phyloP scores from a whole-genome alignment of 2,888 invertebrate genomes.

The Molanna angustata region DNA sequence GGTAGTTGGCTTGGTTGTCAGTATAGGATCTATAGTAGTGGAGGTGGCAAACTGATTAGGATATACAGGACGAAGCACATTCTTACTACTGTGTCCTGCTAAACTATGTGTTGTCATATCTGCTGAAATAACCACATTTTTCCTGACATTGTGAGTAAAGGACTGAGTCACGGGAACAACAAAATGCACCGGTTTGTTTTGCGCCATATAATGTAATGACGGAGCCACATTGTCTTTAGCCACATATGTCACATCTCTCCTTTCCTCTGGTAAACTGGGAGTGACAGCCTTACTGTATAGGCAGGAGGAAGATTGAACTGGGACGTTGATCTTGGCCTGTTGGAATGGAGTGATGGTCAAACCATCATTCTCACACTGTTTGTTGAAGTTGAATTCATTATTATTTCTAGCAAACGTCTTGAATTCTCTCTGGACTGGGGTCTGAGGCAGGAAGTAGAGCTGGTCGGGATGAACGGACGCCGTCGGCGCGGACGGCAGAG shows the following conservation, averaged over 20 bases:
- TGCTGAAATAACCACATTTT: conserved; percentile 48
- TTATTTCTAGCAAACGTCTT: conserved; percentile 6
- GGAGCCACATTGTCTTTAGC: conserved; percentile 36
- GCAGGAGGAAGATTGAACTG: neutral
- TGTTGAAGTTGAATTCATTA: conserved; percentile 12
- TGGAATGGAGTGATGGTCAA: conserved; percentile 9
- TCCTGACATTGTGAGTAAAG: conserved; percentile 44
- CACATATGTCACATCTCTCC: conserved; percentile 2
- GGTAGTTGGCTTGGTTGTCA: conserved; percentile 46
- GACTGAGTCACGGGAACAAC: conserved; percentile 19
- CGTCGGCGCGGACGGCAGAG: conserved; percentile 35
- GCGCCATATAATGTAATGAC: conserved; percentile 33
- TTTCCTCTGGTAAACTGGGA: neutral
- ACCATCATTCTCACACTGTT: conserved; percentile 6
- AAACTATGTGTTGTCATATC: conserved; percentile 39
- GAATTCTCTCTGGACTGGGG: conserved; percentile 2
- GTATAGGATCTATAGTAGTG: conserved; percentile 41
- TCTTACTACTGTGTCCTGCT: conserved; percentile 36
- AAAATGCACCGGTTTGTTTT: conserved; percentile 11
- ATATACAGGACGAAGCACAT: conserved; percentile 38
- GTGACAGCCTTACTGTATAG: neutral
- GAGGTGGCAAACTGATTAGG: conserved; percentile 43
- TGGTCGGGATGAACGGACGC: neutral
- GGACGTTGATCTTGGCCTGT: conserved; percentile 3
- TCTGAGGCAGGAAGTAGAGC: conserved; percentile 5